phyloP scores from a whole-genome alignment of 1,140 invertebrate species.

The Atta texana region DNA sequence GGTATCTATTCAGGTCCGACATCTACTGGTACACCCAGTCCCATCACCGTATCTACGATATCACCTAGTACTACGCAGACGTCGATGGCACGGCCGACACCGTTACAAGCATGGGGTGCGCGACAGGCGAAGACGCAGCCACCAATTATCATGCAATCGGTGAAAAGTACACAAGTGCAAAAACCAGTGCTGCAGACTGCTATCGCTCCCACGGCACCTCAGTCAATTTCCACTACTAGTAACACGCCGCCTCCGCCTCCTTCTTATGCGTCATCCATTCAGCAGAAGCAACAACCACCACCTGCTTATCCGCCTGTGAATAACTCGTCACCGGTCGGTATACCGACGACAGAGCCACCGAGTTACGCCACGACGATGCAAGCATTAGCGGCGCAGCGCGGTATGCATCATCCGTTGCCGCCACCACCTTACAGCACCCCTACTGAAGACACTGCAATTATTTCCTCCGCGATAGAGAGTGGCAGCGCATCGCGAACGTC shows the following conservation, averaged over 20 bases:
- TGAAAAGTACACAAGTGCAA: constrained; percentile 97
- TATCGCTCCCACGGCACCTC: constrained; percentile 93
- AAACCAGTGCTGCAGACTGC: constrained; percentile 97
- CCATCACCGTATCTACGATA: constrained; percentile 90
- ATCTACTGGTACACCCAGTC: constrained; percentile 93
- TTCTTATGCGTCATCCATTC: constrained; percentile 92
- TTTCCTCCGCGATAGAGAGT: constrained; percentile 86
- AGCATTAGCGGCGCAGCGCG: constrained; percentile 91
- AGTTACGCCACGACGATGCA: constrained; percentile 97
- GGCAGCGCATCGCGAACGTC: constrained; percentile 84
- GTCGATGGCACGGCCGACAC: constrained; percentile 91
- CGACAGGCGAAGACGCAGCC: constrained; percentile 94
- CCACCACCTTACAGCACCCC: constrained; percentile 89
- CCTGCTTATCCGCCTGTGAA: constrained; percentile 82
- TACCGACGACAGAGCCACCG: constrained; percentile 94
- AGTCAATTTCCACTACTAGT: constrained; percentile 86
- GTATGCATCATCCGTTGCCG: constrained; percentile 90
- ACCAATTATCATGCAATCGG: constrained; percentile 98
- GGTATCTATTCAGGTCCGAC: constrained; percentile 93
- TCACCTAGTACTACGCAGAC: constrained; percentile 87
- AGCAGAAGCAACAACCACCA: constrained; percentile 89
- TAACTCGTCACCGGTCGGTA: constrained; percentile 72
- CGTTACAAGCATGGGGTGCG: constrained; percentile 92
- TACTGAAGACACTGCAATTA: constrained; percentile 85
- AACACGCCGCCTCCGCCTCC: constrained; percentile 90